Conservation (phyloP, 1,140 invertebrate species). For the Drosophila takahashii region DNA sequence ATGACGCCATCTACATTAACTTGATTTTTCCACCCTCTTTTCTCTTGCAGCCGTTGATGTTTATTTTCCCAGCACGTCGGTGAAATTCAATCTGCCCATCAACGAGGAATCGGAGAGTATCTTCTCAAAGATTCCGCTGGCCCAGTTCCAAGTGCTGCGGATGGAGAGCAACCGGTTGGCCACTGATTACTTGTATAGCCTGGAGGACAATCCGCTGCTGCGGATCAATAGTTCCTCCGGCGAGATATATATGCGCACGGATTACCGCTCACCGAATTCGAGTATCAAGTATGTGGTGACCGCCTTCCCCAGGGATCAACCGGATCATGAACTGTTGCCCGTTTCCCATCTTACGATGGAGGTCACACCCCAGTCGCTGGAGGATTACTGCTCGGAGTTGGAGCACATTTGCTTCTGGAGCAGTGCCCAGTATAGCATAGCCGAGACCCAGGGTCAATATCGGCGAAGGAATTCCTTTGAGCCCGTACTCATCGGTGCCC, state of each 20-base stretch:
- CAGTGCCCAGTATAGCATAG: conserved; percentile 65
- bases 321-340: conserved; percentile 34
- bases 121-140: conserved; percentile 81
- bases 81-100: conserved; percentile 78
- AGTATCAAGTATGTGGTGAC: conserved; percentile 62
- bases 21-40: conserved; percentile 6
- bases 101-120: conserved; percentile 81
- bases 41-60: conserved; percentile 67
- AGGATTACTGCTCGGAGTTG: conserved; percentile 68
- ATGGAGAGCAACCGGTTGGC: conserved; percentile 58
- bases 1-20: conserved; percentile 47
- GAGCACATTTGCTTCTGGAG: conserved; percentile 82
- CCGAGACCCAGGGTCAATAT: conserved; percentile 42
- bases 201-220: conserved; percentile 70
- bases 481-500: conserved; percentile 60
- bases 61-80: conserved; percentile 78
- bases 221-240: conserved; percentile 69
- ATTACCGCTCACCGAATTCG: conserved; percentile 50
- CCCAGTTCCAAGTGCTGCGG: conserved; percentile 75
- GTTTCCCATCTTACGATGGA: conserved; percentile 71
- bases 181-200: conserved; percentile 72
- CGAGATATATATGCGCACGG: conserved; percentile 73
- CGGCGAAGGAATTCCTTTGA: conserved; percentile 30
- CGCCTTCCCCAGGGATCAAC: conserved; percentile 54
- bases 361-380: conserved; percentile 44